phyloP scores from a whole-genome alignment of 2,113 vertebrate genomes.

The Dermatemys mawii region DNA sequence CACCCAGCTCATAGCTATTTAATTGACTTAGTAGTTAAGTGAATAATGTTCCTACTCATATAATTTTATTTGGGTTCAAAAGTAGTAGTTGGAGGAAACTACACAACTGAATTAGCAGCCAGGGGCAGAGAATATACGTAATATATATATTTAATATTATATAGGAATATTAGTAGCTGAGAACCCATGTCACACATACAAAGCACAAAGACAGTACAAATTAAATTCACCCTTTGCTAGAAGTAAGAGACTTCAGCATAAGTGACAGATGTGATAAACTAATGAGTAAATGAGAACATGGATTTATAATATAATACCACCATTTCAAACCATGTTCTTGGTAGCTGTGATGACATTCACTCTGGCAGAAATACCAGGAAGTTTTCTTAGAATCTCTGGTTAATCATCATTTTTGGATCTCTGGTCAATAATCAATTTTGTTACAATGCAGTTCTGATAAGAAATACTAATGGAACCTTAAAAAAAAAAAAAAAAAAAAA shows the following conservation, averaged over 20 bases:
- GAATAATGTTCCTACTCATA: background rate
- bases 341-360: background rate
- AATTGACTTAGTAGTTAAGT: background rate
- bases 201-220: background rate
- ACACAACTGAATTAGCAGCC: background rate
- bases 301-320: background rate
- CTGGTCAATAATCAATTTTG: background rate
- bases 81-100: background rate
- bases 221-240: background rate
- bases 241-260: background rate
- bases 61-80: slow-evolving; percentile 17
- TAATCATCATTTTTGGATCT: background rate
- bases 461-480: background rate
- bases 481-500: no score
- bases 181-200: background rate
- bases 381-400: background rate
- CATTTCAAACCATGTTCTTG: background rate
- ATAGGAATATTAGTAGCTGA: background rate
- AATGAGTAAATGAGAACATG: background rate
- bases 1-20: background rate
- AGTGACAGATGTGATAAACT: background rate
- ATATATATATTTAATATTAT: background rate
- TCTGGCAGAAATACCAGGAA: background rate
- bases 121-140: background rate
- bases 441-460: background rate